phyloP scores from a whole-genome alignment of 2,113 vertebrate genomes.

The Struthio camelus region DNA sequence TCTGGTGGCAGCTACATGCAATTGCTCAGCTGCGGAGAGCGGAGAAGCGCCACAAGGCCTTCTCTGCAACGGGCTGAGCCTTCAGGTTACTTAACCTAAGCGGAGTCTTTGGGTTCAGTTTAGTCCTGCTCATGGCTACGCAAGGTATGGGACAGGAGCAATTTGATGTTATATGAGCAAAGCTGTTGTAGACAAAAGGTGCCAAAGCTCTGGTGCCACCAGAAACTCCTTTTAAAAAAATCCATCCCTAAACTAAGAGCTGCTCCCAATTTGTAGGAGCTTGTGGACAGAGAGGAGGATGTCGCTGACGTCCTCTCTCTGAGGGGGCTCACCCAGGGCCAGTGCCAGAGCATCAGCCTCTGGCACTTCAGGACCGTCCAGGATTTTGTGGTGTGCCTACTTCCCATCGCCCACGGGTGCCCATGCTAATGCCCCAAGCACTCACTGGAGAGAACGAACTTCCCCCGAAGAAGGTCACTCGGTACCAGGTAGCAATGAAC shows the following conservation, averaged over 20 bases:
- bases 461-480: slow-evolving; percentile 96
- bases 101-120: fast-evolving
- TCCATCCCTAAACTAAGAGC: neutral
- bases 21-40: no score
- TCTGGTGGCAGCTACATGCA: neutral
- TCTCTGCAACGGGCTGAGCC: neutral
- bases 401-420: neutral
- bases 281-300: no score
- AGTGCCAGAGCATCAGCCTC: neutral
- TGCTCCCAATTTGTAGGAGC: neutral
- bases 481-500: slow-evolving; percentile 91
- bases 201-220: neutral
- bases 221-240: neutral
- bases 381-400: neutral
- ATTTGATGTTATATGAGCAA: neutral
- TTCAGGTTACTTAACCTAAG: neutral
- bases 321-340: neutral
- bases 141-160: neutral
- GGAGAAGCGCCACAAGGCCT: no score
- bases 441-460: slow-evolving; percentile 88
- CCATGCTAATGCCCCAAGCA: neutral
- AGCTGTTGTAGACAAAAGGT: neutral
- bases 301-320: neutral
- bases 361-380: neutral
- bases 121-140: neutral